phyloP scores from a whole-genome alignment of 2,888 invertebrate genomes.

The Lepidonotus clava region DNA sequence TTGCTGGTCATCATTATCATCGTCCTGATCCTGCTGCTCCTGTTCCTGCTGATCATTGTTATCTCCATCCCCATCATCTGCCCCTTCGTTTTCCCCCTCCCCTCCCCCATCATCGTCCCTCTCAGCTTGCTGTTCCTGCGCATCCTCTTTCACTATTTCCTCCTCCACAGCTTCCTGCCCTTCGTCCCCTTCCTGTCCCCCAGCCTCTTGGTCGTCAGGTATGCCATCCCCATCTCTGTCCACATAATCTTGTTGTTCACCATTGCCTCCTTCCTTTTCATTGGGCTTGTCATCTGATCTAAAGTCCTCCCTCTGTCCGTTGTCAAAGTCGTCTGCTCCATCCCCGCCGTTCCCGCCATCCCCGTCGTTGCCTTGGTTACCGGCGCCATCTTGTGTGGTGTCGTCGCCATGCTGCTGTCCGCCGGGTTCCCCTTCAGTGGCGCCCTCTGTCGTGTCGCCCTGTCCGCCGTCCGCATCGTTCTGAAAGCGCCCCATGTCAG shows the following conservation, averaged over 20 bases:
- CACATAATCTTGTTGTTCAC: background rate
- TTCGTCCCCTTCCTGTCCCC: background rate
- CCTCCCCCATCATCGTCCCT: constrained; percentile 16
- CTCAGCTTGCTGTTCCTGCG: background rate
- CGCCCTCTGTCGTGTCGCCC: too few relatives aligned
- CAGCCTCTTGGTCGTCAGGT: background rate
- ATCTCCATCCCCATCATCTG: background rate
- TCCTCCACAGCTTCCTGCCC: background rate
- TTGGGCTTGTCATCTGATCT: background rate
- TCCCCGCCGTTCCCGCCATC: background rate
- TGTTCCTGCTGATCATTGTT: background rate
- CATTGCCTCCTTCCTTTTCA: background rate
- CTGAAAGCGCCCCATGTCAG: too few relatives aligned
- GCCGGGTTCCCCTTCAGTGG: background rate
- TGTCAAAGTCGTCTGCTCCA: background rate
- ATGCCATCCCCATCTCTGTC: constrained; percentile 12
- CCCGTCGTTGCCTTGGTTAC: background rate
- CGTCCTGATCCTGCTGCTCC: too few relatives aligned
- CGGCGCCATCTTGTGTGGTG: constrained; percentile 2
- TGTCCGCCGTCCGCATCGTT: background rate
- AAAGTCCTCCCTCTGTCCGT: background rate
- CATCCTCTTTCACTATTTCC: background rate
- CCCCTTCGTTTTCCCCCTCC: background rate
- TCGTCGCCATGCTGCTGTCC: background rate
- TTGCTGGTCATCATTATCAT: background rate